Conservation (phyloP, 2,113 vertebrate species). For the Promerops cafer region DNA sequence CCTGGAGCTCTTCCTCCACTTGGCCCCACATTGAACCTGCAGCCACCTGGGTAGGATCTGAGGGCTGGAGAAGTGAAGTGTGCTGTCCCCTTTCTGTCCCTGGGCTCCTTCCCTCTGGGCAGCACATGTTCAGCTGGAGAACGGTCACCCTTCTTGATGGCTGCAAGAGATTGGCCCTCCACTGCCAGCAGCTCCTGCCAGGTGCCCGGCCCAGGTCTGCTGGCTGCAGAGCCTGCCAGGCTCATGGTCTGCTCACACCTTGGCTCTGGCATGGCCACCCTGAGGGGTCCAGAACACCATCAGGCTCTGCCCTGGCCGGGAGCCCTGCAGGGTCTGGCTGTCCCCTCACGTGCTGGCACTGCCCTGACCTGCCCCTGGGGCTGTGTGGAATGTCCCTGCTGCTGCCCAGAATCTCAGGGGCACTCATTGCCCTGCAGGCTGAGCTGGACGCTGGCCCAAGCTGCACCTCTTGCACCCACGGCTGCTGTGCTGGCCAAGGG, state of each 20-base stretch:
- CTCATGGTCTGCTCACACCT: neutral
- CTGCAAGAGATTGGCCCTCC: neutral
- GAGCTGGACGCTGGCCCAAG: neutral
- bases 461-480: neutral
- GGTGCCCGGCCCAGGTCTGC: neutral
- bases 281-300: neutral
- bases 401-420: neutral
- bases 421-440: neutral
- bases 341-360: rapidly evolving
- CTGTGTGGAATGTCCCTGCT: neutral
- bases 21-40: rapidly evolving
- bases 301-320: neutral
- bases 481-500: neutral
- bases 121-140: neutral
- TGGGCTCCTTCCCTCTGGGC: neutral
- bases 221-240: neutral
- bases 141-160: rapidly evolving
- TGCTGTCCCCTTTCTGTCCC: neutral
- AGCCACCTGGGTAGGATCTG: neutral
- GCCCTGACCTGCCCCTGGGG: neutral
- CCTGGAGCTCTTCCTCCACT: neutral
- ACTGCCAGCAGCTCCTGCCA: neutral
- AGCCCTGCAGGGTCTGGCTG: neutral
- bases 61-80: neutral
- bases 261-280: neutral